These are phyloP conservation scores for Lemur catta DNA, from an alignment of 2,797 vertebrate genomes.

Conservation along the genomic window DNA sequence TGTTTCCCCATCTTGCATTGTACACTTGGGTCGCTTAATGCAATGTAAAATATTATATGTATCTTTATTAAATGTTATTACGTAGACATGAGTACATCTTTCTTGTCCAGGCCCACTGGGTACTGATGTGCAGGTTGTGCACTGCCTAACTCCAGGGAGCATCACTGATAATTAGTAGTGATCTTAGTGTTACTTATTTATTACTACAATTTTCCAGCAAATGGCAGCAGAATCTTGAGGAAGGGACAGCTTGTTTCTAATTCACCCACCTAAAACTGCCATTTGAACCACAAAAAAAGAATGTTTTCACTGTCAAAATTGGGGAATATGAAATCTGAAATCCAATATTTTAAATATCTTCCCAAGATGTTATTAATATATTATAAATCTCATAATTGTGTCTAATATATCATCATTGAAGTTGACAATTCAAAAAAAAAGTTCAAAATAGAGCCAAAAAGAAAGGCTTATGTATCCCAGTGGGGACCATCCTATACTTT, in stretches of 20 bases:
- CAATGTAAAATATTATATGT: not conserved
- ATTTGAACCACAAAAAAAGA: slow-evolving; percentile 4
- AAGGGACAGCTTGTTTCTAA: not conserved
- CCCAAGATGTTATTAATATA: not conserved
- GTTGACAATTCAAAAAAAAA: not conserved
- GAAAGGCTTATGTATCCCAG: not conserved
- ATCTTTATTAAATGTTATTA: not conserved
- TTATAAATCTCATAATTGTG: not conserved
- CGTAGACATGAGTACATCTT: not conserved
- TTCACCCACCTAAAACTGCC: not conserved
- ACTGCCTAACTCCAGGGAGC: not conserved
- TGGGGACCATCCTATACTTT: not conserved
- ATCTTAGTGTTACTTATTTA: not conserved
- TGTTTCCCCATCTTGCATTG: not conserved
- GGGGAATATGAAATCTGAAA: not conserved
- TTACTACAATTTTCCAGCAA: not conserved
- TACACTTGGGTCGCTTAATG: not conserved
- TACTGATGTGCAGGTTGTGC: not conserved
- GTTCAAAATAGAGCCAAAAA: not conserved
- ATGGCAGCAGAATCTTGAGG: not conserved
- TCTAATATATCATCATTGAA: not conserved
- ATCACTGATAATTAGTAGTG: not conserved
- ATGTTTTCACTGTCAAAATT: not conserved
- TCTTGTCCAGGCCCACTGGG: not conserved
- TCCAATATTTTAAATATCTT: slow-evolving; percentile 7